phyloP scores from a whole-genome alignment of 2,797 vertebrate species.

The Lacerta viridis region DNA sequence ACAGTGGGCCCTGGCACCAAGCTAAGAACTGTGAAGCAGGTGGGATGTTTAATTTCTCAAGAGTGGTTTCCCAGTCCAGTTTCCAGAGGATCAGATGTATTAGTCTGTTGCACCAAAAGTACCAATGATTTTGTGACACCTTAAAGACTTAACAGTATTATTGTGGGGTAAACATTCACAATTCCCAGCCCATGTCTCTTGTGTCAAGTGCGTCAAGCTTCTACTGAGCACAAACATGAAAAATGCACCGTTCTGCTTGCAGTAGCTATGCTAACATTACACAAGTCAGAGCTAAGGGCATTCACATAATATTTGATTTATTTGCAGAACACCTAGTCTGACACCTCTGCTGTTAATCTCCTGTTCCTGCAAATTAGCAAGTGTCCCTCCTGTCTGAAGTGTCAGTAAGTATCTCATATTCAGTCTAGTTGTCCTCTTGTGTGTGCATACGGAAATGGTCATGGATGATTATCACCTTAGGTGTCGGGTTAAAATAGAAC shows the following conservation, averaged over 20 bases:
- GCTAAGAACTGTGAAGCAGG: not conserved
- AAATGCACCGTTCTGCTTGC: too few relatives aligned
- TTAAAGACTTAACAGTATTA: not conserved
- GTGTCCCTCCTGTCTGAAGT: not conserved
- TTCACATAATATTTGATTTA: not conserved
- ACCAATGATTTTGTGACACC: not conserved
- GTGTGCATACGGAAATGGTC: not conserved
- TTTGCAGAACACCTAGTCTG: not conserved
- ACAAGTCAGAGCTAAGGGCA: too few relatives aligned
- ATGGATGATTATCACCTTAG: not conserved
- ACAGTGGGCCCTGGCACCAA: not conserved
- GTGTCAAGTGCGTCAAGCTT: not conserved
- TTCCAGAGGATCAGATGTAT: not conserved
- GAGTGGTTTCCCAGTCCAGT: not conserved
- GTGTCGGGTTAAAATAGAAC: not conserved
- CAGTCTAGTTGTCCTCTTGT: not conserved
- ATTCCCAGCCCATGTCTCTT: not conserved
- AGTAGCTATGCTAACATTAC: not conserved
- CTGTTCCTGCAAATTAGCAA: not conserved
- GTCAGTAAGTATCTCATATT: not conserved
- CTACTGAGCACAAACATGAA: not conserved
- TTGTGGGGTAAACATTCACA: not conserved
- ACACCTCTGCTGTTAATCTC: conserved; percentile 1
- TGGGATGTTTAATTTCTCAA: not conserved
- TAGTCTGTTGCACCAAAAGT: not conserved